These are phyloP conservation scores for Anorthoa munda DNA, from an alignment of 2,888 invertebrate genomes.

Conservation along the genomic window DNA sequence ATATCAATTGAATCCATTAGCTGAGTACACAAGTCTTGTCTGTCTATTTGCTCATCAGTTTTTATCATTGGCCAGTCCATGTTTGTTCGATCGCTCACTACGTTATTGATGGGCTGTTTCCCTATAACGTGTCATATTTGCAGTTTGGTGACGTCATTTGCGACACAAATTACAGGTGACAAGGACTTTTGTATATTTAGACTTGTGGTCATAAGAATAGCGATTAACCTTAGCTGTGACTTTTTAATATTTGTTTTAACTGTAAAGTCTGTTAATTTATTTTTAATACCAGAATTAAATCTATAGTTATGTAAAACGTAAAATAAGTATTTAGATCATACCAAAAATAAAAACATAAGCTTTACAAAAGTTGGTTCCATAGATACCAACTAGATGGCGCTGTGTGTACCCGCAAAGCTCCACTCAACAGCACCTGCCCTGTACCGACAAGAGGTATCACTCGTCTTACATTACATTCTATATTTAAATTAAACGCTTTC, in stretches of 20 bases:
- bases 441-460: conserved; percentile 41
- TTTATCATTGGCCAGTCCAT: conserved; percentile 90
- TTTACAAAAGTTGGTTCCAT: conserved; percentile 6
- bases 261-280: not conserved
- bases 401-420: conserved; percentile 24
- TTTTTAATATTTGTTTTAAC: not conserved
- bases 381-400: conserved; percentile 63
- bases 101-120: conserved; percentile 88
- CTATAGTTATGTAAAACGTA: not conserved
- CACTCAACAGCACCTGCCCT: conserved; percentile 24
- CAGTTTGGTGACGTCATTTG: conserved; percentile 69
- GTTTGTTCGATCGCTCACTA: conserved; percentile 90
- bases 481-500: conserved; percentile 68
- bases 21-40: conserved; percentile 89
- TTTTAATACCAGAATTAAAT: not conserved
- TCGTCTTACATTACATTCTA: conserved; percentile 59
- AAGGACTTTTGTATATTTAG: conserved; percentile 62
- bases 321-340: not conserved
- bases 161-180: conserved; percentile 72
- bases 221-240: conserved; percentile 26
- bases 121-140: conserved; percentile 77
- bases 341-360: not conserved
- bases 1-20: conserved; percentile 91
- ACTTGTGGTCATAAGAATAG: conserved; percentile 45
- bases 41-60: conserved; percentile 91